Evolutionary conservation across 2,888 invertebrate species (phyloP).

Genomic region (Machimus rusticus): DNA sequence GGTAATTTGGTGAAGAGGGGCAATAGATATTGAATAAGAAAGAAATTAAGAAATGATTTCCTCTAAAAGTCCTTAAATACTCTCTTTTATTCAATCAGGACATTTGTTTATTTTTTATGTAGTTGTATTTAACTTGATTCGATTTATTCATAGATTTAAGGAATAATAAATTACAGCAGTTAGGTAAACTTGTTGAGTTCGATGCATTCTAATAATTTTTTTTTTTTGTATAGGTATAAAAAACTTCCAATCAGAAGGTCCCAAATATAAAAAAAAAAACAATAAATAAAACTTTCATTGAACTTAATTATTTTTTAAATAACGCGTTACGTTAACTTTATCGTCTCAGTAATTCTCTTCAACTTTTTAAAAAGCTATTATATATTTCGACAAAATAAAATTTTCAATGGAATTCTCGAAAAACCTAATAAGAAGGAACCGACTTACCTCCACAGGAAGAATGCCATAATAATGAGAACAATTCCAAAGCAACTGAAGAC

Average conservation of each 20-base stretch:
- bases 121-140: background rate
- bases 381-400: background rate
- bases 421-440: background rate
- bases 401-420: background rate
- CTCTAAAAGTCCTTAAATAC: background rate
- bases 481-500: conserved; percentile 76
- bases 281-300: background rate
- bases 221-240: too few species aligned
- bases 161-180: too few species aligned
- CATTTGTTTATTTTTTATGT: background rate
- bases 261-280: too few species aligned
- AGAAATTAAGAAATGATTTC: background rate
- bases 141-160: background rate
- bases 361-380: background rate
- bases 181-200: too few species aligned
- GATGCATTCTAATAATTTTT: too few species aligned
- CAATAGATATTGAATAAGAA: background rate
- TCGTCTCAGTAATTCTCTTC: background rate
- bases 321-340: background rate
- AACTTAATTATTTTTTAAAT: background rate
- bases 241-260: too few species aligned
- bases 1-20: background rate
- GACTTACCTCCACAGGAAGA: conserved; percentile 78
- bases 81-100: background rate
- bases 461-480: conserved; percentile 72